Evolutionary conservation across 2,888 invertebrate species (phyloP).

Genomic region (Clostera curtula): DNA sequence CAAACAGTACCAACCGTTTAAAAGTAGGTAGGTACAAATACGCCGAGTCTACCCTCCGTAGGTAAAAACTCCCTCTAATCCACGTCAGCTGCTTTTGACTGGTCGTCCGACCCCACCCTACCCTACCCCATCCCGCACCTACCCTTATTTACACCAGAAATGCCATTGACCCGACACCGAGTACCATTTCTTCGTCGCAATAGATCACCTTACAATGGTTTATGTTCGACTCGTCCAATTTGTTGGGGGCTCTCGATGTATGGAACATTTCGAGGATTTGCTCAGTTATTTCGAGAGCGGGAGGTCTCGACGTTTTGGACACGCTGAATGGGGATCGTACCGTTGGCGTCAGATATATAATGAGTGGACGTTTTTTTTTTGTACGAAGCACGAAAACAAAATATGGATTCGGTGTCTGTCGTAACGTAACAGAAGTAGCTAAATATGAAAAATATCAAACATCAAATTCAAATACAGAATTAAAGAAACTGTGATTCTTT

Average conservation of each 20-base stretch:
- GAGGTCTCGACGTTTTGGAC: constrained; percentile 31
- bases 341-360: constrained; percentile 62
- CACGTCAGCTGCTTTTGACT: constrained; percentile 72
- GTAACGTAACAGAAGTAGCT: too few species aligned
- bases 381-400: too few species aligned
- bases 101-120: constrained; percentile 43
- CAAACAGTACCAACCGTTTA: constrained; percentile 11
- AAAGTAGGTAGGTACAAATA: constrained; percentile 33
- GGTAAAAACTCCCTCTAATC: constrained; percentile 69
- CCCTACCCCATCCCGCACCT: too few species aligned
- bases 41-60: constrained; percentile 46
- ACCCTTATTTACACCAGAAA: constrained; percentile 48
- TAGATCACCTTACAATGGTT: constrained; percentile 39
- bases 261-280: neutral
- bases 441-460: too few species aligned
- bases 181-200: constrained; percentile 20
- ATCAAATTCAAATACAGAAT: too few species aligned
- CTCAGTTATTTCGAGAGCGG: constrained; percentile 5
- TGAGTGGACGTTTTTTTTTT: constrained; percentile 43
- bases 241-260: constrained; percentile 3
- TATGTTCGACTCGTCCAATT: neutral
- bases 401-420: too few species aligned
- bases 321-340: constrained; percentile 25
- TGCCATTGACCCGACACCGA: constrained; percentile 30
- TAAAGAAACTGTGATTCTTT: too few species aligned